phyloP scores from a whole-genome alignment of 2,113 vertebrate species.

The Megaceryle maxima region DNA sequence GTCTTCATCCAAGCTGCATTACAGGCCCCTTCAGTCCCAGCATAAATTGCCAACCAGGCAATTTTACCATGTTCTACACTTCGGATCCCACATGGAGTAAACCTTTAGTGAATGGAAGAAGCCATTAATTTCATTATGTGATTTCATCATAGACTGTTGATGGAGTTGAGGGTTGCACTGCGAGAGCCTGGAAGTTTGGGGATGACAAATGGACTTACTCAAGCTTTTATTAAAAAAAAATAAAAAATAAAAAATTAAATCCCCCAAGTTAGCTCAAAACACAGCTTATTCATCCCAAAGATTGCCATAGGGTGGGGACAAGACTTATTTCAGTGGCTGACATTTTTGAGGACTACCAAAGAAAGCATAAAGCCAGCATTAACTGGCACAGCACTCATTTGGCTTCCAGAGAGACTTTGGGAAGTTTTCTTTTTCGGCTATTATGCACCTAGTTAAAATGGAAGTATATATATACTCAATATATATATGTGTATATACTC shows the following conservation, averaged over 20 bases:
- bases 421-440: neutral
- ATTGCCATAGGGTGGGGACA: neutral
- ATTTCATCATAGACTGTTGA: neutral
- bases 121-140: neutral
- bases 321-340: neutral
- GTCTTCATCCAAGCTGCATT: neutral
- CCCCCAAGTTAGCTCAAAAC: neutral
- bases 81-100: neutral
- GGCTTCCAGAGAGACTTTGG: neutral
- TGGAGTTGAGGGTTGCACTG: neutral
- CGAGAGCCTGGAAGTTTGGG: neutral
- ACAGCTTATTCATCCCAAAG: neutral
- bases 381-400: neutral
- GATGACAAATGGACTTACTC: neutral
- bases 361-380: neutral
- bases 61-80: neutral
- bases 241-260: neutral
- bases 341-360: neutral
- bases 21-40: neutral
- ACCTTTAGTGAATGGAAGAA: neutral
- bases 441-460: neutral
- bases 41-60: neutral
- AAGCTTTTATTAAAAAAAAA: neutral
- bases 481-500: neutral
- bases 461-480: too few relatives aligned